These are phyloP conservation scores for Holacanthus passer DNA, from an alignment of 2,113 vertebrate genomes.

Conservation along the genomic window DNA sequence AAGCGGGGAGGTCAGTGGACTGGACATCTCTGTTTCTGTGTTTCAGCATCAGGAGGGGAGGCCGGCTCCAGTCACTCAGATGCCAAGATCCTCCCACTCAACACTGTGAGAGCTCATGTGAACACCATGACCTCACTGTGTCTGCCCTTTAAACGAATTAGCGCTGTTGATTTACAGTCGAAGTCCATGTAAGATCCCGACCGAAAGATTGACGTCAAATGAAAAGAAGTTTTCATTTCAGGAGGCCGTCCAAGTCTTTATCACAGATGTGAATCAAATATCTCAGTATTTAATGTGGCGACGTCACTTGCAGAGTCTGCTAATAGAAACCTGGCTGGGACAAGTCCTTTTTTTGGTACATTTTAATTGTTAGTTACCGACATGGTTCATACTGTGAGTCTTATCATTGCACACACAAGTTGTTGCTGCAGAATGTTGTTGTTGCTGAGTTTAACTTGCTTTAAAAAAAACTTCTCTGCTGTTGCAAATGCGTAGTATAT, in stretches of 20 bases:
- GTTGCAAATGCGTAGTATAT: neutral
- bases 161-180: slow-evolving; percentile 64
- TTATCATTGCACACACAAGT: neutral
- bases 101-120: slow-evolving; percentile 63
- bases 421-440: neutral
- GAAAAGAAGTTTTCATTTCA: slow-evolving; percentile 35
- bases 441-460: neutral
- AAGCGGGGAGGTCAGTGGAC: neutral
- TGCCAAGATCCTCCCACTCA: slow-evolving; percentile 74
- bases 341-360: neutral
- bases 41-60: slow-evolving; percentile 34
- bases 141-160: slow-evolving; percentile 60
- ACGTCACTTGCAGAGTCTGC: neutral
- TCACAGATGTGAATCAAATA: slow-evolving; percentile 10
- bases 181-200: slow-evolving; percentile 23
- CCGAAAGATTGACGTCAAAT: slow-evolving; percentile 29
- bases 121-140: slow-evolving; percentile 74
- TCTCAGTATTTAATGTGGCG: slow-evolving; percentile 7
- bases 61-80: slow-evolving; percentile 34
- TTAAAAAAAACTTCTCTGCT: too few species aligned
- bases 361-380: too few species aligned
- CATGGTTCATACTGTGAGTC: neutral
- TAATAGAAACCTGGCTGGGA: neutral
- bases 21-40: slow-evolving; percentile 27
- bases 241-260: slow-evolving; percentile 4